These are phyloP conservation scores for Oligia latruncula DNA, from an alignment of 2,888 invertebrate genomes.

Conservation along the genomic window DNA sequence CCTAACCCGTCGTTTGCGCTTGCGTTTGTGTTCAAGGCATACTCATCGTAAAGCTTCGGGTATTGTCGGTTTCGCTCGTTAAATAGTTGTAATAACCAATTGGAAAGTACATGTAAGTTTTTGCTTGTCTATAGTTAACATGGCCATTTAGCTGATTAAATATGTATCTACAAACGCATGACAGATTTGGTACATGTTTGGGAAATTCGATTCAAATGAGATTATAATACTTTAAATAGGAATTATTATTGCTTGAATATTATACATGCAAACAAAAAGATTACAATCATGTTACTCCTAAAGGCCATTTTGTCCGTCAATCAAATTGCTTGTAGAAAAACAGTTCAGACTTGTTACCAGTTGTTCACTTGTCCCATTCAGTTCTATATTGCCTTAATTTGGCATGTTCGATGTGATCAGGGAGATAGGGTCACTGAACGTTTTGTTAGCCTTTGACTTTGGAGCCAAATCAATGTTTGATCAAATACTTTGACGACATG, in stretches of 20 bases:
- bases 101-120: constrained; percentile 66
- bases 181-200: constrained; percentile 18
- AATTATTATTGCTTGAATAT: background rate
- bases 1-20: constrained; percentile 26
- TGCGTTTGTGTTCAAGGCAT: constrained; percentile 37
- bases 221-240: background rate
- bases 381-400: constrained; percentile 73
- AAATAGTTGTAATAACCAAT: constrained; percentile 73
- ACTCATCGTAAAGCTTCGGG: constrained; percentile 74
- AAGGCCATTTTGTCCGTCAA: constrained; percentile 82
- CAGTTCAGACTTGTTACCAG: constrained; percentile 57
- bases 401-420: constrained; percentile 68
- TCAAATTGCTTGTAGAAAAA: constrained; percentile 77
- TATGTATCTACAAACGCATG: constrained; percentile 34
- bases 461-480: constrained; percentile 48
- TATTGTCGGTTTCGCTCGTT: constrained; percentile 76
- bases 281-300: constrained; percentile 80
- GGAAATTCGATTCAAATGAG: constrained; percentile 16
- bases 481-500: constrained; percentile 5
- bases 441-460: constrained; percentile 70
- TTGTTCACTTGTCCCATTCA: constrained; percentile 61
- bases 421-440: constrained; percentile 65
- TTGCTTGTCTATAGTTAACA: constrained; percentile 48
- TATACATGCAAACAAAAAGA: constrained; percentile 70
- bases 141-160: constrained; percentile 61